phyloP scores from a whole-genome alignment of 2,888 invertebrate genomes.

The Monopis laevigella region DNA sequence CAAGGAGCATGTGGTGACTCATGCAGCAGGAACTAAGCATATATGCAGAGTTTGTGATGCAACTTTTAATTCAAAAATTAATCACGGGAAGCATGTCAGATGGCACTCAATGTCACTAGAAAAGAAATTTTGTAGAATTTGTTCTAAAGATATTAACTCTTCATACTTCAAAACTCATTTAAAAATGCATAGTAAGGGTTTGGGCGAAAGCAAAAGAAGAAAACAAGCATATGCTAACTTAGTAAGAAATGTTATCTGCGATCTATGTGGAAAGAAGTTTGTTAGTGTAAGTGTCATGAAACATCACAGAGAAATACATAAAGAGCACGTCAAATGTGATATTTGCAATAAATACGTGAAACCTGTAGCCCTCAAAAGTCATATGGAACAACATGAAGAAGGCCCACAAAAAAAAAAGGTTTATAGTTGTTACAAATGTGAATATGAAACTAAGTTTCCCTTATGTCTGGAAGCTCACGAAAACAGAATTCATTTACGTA shows the following conservation, averaged over 20 bases:
- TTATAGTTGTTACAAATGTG: conserved; percentile 28
- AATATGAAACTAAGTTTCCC: conserved; percentile 31
- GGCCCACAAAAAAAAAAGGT: conserved; percentile 20
- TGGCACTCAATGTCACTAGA: conserved; percentile 1
- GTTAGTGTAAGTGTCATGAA: conserved; percentile 24
- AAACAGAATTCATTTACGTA: conserved; percentile 34
- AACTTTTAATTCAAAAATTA: neutral
- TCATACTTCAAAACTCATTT: conserved; percentile 2
- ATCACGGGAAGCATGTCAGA: conserved; percentile 6
- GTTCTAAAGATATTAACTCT: neutral
- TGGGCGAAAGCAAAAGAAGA: conserved; percentile 12
- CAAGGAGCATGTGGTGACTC: neutral
- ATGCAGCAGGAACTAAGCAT: neutral
- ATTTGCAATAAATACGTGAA: conserved; percentile 2
- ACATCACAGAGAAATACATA: conserved; percentile 25
- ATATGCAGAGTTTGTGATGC: conserved; percentile 2
- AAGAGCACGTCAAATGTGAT: neutral
- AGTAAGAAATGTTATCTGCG: conserved; percentile 19
- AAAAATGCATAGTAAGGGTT: neutral
- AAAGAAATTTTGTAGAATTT: neutral
- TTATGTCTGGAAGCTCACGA: conserved; percentile 34
- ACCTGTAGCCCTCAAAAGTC: conserved; percentile 19
- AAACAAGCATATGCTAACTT: conserved; percentile 24
- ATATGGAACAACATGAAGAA: conserved; percentile 25
- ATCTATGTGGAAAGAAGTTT: conserved; percentile 29